Conservation (phyloP, 2,113 vertebrate genomes). For the Origma solitaria region DNA sequence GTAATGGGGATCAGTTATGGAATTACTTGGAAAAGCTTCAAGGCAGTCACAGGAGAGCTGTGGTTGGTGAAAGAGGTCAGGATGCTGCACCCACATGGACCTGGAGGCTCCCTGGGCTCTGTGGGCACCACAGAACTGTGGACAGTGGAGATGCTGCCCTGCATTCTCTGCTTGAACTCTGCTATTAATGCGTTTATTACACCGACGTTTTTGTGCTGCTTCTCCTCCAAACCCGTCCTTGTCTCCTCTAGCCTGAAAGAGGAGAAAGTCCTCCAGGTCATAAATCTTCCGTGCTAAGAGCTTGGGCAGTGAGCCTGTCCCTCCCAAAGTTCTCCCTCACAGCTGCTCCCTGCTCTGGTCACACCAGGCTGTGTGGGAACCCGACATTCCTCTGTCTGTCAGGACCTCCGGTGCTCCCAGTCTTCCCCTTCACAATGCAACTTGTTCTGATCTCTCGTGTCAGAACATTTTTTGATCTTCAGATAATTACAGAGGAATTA, state of each 20-base stretch:
- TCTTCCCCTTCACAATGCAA: neutral
- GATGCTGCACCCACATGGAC: neutral
- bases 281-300: accelerated
- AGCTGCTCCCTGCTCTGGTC: neutral
- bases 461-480: neutral
- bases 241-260: neutral
- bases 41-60: neutral
- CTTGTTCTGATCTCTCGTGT: neutral
- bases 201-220: neutral
- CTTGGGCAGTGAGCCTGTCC: neutral
- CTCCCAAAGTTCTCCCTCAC: neutral
- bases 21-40: neutral
- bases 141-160: neutral
- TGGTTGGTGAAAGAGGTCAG: neutral
- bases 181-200: conserved; percentile 52
- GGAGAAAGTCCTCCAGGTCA: neutral
- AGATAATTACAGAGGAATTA: neutral
- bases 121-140: neutral
- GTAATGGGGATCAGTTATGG: neutral
- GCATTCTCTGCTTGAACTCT: conserved; percentile 66
- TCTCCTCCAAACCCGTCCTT: neutral
- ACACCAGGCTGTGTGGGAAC: neutral
- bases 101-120: neutral
- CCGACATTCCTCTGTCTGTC: accelerated
- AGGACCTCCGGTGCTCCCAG: accelerated